phyloP scores from a whole-genome alignment of 2,113 vertebrate species.

The Chamaetylas fuelleborni region DNA sequence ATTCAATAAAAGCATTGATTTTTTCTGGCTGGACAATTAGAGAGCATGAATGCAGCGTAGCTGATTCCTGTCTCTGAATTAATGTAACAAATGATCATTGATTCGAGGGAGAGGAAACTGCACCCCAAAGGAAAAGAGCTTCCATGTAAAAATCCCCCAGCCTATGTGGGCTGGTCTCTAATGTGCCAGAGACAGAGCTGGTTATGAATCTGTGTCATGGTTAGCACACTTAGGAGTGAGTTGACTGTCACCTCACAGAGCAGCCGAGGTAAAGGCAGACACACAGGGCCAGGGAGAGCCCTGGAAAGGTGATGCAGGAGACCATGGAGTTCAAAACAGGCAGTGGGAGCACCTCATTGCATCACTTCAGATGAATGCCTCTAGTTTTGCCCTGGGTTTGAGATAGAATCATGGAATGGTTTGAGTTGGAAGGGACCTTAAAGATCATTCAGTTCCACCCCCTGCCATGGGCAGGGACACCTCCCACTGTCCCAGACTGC shows the following conservation, averaged over 20 bases:
- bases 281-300: background rate
- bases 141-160: background rate
- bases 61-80: conserved; percentile 59
- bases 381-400: background rate
- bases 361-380: background rate
- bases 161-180: background rate
- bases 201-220: background rate
- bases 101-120: conserved; percentile 12
- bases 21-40: conserved; percentile 55
- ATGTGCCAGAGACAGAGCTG: background rate
- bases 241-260: background rate
- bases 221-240: background rate
- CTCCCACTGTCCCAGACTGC: background rate
- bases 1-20: conserved; percentile 71
- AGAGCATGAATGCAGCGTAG: conserved; percentile 36
- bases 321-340: background rate
- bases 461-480: background rate
- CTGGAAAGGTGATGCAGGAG: background rate
- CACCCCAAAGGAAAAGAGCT: background rate
- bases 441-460: rapidly evolving
- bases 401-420: background rate
- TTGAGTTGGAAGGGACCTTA: background rate
- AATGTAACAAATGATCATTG: conserved; percentile 63
- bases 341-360: background rate
- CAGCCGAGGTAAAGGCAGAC: background rate